Base-by-base conservation (phyloP, 2,797 vertebrate genomes). In the Lithobates sylvaticus region DNA sequence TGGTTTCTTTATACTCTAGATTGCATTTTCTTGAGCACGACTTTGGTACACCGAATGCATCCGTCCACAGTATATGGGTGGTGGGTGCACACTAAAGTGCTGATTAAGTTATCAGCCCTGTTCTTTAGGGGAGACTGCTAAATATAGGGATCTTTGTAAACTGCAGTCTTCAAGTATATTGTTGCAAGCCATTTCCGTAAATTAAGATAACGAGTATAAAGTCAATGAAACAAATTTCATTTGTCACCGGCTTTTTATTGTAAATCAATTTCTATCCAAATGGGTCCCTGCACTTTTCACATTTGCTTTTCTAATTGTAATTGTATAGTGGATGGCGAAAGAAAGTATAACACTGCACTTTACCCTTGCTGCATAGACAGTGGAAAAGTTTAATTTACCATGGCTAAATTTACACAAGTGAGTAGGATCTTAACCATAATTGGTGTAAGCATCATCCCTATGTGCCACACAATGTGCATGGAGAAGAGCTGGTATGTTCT, bases 171-270 rank as follows among this genome's bases (percentile, higher is more conserved):
- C 65, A 78, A 27, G 26, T 88, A 86, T 73, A 23, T 65, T 42
- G 9, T 90, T 92, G 82, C 54, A 70, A 83, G 88, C 68, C 18
- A 83, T 82, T 89, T 88, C 88, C 74, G 83, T 91, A 88, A 76
- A 89, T 88, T 29, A 67, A 88, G 84, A 89, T 93, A 90, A 93
- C 93, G 93, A 93, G 89, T 89, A 81, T 88, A 88, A 90, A 88
- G 84, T 77, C 90, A 92, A 92, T 94, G 91, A 90, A 92, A 86
- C 73, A 36, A 88, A 84, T 92, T 91, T 89, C 90, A 92, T 92
- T 93, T 91, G 91, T 93, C 90, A 78, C 42, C 82, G 78, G 85
- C 50, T 61, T 91, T 90, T 90, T 88, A 47, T 4, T 90, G 88
- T 86, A 91, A 91, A 92, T 92, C 91, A 91, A 89, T 94, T 92